These are phyloP conservation scores for Lamellibrachia luymesi DNA, from an alignment of 1,140 invertebrate genomes.

Conservation along the genomic window DNA sequence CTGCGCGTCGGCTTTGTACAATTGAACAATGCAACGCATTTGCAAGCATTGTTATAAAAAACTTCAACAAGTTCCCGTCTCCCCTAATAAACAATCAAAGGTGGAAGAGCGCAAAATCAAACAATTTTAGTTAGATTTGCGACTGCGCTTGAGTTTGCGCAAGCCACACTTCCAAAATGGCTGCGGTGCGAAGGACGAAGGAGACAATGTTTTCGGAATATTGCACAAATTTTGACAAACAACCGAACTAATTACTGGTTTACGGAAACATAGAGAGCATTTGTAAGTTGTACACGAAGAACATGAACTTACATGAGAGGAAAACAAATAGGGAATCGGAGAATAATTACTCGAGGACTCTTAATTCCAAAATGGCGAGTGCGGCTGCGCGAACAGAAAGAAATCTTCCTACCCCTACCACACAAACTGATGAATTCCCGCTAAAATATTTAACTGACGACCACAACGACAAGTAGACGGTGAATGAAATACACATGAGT, in stretches of 20 bases:
- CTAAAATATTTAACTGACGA: not conserved
- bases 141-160: slow-evolving; percentile 2
- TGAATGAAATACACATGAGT: not conserved
- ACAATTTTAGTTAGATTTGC: not conserved
- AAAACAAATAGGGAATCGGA: not conserved
- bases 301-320: not conserved
- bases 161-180: slow-evolving; percentile 4
- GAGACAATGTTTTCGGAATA: not conserved
- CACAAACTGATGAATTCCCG: not conserved
- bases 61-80: not conserved
- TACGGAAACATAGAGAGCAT: not conserved
- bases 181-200: not conserved
- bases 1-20: not conserved
- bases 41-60: not conserved
- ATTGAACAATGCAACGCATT: not conserved
- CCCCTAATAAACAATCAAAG: not conserved
- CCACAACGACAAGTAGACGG: not conserved
- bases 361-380: not conserved
- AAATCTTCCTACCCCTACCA: not conserved
- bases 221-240: not conserved
- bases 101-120: not conserved
- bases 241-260: not conserved
- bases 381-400: not conserved
- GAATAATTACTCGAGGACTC: not conserved
- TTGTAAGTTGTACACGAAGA: slow-evolving; percentile 1